Evolutionary conservation across 2,888 invertebrate genomes (phyloP).

Genomic region (Plebejus melissa): DNA sequence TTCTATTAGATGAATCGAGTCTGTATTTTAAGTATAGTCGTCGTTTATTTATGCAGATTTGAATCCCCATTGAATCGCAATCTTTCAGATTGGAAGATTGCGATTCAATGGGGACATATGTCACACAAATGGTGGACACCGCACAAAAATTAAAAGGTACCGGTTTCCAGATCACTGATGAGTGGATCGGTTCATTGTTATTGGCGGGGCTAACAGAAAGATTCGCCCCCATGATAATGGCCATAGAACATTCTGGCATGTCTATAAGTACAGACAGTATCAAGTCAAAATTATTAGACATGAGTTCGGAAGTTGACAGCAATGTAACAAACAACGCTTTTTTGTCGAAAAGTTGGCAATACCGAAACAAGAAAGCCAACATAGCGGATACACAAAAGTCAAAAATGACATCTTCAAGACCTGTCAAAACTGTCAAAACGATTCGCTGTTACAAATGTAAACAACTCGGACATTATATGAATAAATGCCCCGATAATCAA

Average conservation of each 20-base stretch:
- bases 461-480: conserved; percentile 33
- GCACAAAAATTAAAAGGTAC: conserved; percentile 26
- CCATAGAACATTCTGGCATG: conserved; percentile 25
- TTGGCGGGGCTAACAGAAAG: conserved; percentile 30
- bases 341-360: neutral
- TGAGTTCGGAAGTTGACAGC: conserved; percentile 33
- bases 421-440: conserved; percentile 5
- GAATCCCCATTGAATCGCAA: too few species aligned
- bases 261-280: conserved; percentile 26
- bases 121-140: conserved; percentile 23
- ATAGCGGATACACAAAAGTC: conserved; percentile 1
- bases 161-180: conserved; percentile 27
- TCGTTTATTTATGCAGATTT: too few species aligned
- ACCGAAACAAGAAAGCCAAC: neutral
- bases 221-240: conserved; percentile 32
- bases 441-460: conserved; percentile 35
- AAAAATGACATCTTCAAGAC: conserved; percentile 7
- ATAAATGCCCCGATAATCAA: neutral
- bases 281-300: conserved; percentile 32
- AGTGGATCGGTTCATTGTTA: conserved; percentile 7
- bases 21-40: too few species aligned
- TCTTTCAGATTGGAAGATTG: conserved; percentile 25
- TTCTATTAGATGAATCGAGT: too few species aligned
- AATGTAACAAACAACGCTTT: conserved; percentile 20
- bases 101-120: conserved; percentile 23